phyloP scores from a whole-genome alignment of 1,140 invertebrate genomes.

The Hyles euphorbiae region DNA sequence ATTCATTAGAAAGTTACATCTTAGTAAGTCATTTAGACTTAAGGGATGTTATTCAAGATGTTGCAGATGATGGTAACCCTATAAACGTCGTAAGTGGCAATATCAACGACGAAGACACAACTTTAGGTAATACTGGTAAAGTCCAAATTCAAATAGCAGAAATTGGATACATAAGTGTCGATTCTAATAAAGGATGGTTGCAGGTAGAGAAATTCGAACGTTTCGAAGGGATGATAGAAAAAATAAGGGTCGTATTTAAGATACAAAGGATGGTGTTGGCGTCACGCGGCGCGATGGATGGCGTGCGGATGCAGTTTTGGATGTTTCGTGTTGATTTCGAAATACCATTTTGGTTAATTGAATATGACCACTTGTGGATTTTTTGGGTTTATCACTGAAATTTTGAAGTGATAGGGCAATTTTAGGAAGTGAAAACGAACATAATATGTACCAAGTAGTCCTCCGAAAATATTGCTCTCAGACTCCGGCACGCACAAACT shows the following conservation, averaged over 20 bases:
- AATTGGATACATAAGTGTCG: conserved; percentile 13
- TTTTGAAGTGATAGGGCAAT: no score
- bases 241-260: conserved; percentile 68
- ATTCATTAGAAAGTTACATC: conserved; percentile 32
- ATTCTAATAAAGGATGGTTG: conserved; percentile 29
- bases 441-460: no score
- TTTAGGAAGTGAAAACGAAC: no score
- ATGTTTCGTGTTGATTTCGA: conserved; percentile 56
- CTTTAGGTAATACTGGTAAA: conserved; percentile 20
- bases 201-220: conserved; percentile 74
- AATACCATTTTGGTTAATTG: conserved; percentile 61
- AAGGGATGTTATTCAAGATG: conserved; percentile 68
- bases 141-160: conserved; percentile 22
- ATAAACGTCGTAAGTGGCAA: conserved; percentile 32
- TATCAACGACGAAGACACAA: conserved; percentile 13
- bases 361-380: conserved; percentile 54
- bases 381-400: conserved; percentile 17
- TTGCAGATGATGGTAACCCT: conserved; percentile 32
- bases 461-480: no score
- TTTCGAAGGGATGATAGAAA: conserved; percentile 67
- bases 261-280: conserved; percentile 67
- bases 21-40: conserved; percentile 58
- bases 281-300: conserved; percentile 67
- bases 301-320: conserved; percentile 66
- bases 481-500: no score